Conservation (phyloP, 2,797 vertebrate species). For the Rhinophrynus dorsalis region DNA sequence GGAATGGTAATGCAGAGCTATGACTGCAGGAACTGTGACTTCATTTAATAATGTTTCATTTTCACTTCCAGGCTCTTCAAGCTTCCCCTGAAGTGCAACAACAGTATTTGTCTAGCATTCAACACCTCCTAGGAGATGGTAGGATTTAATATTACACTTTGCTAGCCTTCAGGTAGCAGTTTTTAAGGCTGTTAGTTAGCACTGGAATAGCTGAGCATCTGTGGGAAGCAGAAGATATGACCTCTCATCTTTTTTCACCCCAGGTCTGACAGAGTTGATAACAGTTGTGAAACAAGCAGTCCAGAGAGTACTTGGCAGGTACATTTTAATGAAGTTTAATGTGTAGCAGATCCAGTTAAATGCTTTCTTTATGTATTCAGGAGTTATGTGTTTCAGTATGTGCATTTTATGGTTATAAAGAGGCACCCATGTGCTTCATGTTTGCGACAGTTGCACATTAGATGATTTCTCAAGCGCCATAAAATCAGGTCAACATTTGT, state of each 20-base stretch:
- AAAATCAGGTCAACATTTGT: too few species aligned
- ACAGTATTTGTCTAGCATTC: constrained; percentile 96
- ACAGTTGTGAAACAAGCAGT: constrained; percentile 90
- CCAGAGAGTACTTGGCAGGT: constrained; percentile 85
- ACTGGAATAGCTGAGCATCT: not conserved
- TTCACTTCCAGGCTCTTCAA: constrained; percentile 69
- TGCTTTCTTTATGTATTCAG: too few species aligned
- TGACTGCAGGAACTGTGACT: too few species aligned
- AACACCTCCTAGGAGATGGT: constrained; percentile 95
- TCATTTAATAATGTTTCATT: constrained; percentile 28
- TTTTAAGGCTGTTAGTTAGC: not conserved
- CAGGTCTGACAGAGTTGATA: constrained; percentile 88
- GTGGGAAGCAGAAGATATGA: constrained; percentile 19
- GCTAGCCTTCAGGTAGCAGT: not conserved
- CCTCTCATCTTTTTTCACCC: constrained; percentile 42
- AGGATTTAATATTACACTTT: constrained; percentile 44
- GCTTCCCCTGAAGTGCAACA: constrained; percentile 94
- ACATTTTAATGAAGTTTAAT: constrained; percentile 43
- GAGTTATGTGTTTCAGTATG: too few species aligned
- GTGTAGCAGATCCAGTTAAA: not conserved
- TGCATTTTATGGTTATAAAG: too few species aligned
- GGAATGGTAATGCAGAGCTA: too few species aligned
- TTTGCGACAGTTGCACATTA: too few species aligned
- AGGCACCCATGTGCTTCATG: too few species aligned
- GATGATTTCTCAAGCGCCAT: too few species aligned